These are phyloP conservation scores for Echinarachnius parma DNA, from an alignment of 53 echinoderm and acorn worm genomes.

Conservation along the genomic window DNA sequence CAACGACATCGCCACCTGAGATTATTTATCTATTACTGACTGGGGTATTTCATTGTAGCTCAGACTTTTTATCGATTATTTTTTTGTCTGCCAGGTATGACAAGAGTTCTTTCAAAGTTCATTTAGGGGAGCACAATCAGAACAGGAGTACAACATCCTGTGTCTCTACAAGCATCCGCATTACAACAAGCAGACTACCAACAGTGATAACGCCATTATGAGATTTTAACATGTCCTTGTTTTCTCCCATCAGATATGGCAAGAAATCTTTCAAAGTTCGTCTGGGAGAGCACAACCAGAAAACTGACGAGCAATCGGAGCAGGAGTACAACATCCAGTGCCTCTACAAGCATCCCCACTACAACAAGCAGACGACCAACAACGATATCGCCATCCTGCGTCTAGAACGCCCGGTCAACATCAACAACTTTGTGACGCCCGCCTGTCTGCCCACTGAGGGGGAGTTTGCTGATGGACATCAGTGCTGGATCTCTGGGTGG, in stretches of 20 bases:
- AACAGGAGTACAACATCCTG: no score
- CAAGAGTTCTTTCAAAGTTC: constrained; percentile 68
- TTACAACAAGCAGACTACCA: no score
- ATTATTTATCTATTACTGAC: no score
- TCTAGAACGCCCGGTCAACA: constrained; percentile 55
- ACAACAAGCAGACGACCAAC: constrained; percentile 74
- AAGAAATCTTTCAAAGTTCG: constrained; percentile 71
- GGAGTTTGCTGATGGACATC: constrained; percentile 55
- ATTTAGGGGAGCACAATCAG: constrained; percentile 80
- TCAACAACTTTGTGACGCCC: constrained; percentile 57
- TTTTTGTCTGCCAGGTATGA: constrained; percentile 80
- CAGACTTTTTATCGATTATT: no score
- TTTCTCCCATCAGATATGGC: constrained; percentile 75
- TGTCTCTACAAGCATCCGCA: no score
- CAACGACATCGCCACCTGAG: no score
- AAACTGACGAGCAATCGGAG: constrained; percentile 52
- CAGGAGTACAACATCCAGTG: constrained; percentile 87
- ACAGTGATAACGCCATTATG: no score
- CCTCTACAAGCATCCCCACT: constrained; percentile 65
- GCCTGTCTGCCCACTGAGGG: constrained; percentile 66
- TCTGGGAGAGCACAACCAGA: constrained; percentile 77
- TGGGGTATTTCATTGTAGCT: no score
- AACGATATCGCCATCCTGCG: constrained; percentile 88
- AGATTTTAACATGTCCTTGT: no score
- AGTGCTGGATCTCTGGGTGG: constrained; percentile 97